These are phyloP conservation scores for Eupithecia exiguata DNA, from an alignment of 2,888 invertebrate genomes.

Conservation along the genomic window DNA sequence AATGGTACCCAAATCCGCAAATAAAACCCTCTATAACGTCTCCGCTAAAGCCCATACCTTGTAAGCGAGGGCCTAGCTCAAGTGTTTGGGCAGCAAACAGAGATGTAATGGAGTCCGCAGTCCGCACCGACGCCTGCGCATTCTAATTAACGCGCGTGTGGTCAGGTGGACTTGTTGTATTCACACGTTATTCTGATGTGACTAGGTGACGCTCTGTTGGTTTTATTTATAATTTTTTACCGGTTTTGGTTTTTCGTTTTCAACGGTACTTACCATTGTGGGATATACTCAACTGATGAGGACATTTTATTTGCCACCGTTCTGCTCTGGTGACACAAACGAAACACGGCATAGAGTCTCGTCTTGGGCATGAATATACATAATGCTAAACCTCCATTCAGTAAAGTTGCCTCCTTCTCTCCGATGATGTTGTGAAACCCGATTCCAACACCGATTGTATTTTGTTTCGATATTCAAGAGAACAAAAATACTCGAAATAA, in stretches of 20 bases:
- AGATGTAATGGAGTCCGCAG: constrained; percentile 47
- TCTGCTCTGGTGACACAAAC: background rate
- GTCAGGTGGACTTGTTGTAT: constrained; percentile 36
- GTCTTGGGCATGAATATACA: background rate
- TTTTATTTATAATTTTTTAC: constrained; percentile 1
- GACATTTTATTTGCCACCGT: background rate
- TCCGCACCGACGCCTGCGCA: constrained; percentile 53
- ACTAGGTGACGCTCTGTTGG: constrained; percentile 11
- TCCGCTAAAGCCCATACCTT: background rate
- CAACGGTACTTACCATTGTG: background rate
- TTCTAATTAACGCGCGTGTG: constrained; percentile 58
- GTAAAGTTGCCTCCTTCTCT: background rate
- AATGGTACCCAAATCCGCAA: no score
- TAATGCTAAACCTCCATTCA: background rate
- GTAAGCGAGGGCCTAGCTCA: background rate
- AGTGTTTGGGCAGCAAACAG: constrained; percentile 58
- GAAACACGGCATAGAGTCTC: background rate
- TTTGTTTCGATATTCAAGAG: background rate
- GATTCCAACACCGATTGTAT: background rate
- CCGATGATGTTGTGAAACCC: background rate
- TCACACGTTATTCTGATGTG: constrained; percentile 3
- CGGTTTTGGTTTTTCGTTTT: background rate
- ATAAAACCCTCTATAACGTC: background rate
- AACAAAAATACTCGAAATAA: no score
- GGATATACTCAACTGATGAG: background rate